Evolutionary conservation across 2,797 vertebrate genomes (phyloP), one percentile per base, ranked within the genome.

Genomic region (Vultur gryphus): DNA sequence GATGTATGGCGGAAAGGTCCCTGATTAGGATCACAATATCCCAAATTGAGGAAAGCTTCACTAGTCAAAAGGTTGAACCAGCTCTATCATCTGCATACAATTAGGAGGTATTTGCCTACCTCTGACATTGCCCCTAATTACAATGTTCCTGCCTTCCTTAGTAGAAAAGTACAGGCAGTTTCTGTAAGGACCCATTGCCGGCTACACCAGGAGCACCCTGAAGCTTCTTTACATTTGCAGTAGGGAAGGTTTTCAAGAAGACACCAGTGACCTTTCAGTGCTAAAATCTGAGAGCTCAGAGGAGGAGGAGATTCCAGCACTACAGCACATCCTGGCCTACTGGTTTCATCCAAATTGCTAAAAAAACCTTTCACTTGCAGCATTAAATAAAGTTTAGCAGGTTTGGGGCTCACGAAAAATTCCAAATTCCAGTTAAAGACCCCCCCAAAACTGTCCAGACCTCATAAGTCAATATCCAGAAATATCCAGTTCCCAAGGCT

Each of bases 1-100:
- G 97, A 97, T 96, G 97, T 96, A 26, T 23, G 15, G 65, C 10
- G 28, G 87, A 92, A 78, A 96, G 90, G 87, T 65, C 94, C 72
- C 94, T 93, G 97, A 98, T 98, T 98, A 97, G 93, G 96, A 98
- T 98, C 96, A 79, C 96, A 96, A 96, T 93, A 73, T 91, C 93
- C 90, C 96, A 92, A 97, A 96, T 97, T 90, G 96, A 97, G 96
- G 97, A 97, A 97, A 93, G 95, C 95, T 97, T 90, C 91, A 58
- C 95, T 95, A 76, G 97, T 98, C 97, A 98, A 97, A 98, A 96
- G 95, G 86, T 43, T 81, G 94, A 82, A 25, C 79, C 93, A 44
- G 81, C 83, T 92, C 92, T 82, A 89, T 92, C 95, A 95, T 96
- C 96, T 97, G 97, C 93, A 71, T 81, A 95, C 96, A 93, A 97